Evolutionary conservation across 2,888 invertebrate species (phyloP).

Genomic region (Micoletzkya japonica): DNA sequence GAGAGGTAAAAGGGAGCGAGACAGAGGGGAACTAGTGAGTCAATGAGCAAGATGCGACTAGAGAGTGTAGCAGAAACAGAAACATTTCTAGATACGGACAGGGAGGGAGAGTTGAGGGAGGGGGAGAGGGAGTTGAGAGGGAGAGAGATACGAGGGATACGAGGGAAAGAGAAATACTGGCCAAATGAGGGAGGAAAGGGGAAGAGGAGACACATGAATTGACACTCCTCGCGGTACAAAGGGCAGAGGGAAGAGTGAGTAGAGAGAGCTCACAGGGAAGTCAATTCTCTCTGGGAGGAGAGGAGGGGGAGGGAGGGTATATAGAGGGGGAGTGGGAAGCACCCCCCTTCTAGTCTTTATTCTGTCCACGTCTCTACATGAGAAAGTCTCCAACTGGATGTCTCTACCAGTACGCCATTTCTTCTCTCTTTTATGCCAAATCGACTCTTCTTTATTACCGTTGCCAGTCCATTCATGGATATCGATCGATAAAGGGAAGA

Average conservation of each 20-base stretch:
- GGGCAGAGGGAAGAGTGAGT: constrained; percentile 4
- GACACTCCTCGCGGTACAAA: constrained; percentile 6
- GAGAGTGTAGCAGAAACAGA: too few species aligned
- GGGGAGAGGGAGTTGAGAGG: background rate
- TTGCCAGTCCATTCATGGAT: too few species aligned
- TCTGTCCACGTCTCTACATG: too few species aligned
- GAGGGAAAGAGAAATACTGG: background rate
- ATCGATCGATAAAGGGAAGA: too few species aligned
- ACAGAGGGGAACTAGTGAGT: background rate
- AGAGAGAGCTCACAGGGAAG: background rate
- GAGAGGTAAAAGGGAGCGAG: constrained; percentile 1
- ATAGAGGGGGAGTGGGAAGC: background rate
- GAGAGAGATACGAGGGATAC: background rate
- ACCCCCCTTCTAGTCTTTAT: too few species aligned
- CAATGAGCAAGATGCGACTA: constrained; percentile 4
- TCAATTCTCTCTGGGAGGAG: constrained; percentile 2
- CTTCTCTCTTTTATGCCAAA: too few species aligned
- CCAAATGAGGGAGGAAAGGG: background rate
- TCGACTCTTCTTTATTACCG: too few species aligned
- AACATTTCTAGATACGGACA: too few species aligned
- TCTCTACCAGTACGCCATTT: too few species aligned
- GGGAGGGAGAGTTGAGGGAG: background rate
- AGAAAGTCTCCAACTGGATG: too few species aligned
- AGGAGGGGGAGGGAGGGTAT: background rate
- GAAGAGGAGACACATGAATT: background rate